phyloP scores from a whole-genome alignment of 2,113 vertebrate genomes.

The Channa maculata region DNA sequence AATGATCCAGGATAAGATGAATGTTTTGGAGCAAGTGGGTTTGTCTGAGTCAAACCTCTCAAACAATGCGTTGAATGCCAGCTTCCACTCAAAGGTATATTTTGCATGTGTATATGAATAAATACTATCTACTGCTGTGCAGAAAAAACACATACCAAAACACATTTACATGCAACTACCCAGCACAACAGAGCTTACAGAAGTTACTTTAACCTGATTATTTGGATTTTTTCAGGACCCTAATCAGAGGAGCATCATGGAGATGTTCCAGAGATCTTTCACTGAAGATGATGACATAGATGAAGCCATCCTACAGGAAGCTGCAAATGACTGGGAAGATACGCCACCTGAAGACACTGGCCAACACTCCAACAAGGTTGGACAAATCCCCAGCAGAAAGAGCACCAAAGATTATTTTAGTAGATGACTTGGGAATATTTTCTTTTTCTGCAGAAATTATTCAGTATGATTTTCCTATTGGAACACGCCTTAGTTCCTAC shows the following conservation, averaged over 20 bases:
- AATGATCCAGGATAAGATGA: constrained; percentile 95
- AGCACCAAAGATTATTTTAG: constrained; percentile 72
- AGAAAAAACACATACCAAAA: not conserved
- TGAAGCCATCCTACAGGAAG: constrained; percentile 82
- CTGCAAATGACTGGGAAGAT: constrained; percentile 81
- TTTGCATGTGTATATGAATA: not conserved
- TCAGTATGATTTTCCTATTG: not conserved
- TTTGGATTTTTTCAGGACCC: constrained; percentile 75
- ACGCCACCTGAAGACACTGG: constrained; percentile 38
- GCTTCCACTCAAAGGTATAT: constrained; percentile 89
- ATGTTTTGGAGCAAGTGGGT: constrained; percentile 92
- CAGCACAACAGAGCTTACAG: not conserved
- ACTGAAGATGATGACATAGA: constrained; percentile 77
- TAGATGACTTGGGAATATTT: constrained; percentile 15
- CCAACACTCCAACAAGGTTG: constrained; percentile 13
- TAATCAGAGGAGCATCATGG: constrained; percentile 86
- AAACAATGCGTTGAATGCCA: constrained; percentile 85
- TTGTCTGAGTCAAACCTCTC: constrained; percentile 92
- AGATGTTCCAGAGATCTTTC: constrained; percentile 91
- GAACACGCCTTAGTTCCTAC: not conserved
- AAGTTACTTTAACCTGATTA: not conserved
- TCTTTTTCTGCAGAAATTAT: not conserved
- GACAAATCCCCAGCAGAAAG: constrained; percentile 71
- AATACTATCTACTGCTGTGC: not conserved
- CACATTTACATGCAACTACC: not conserved